Evolutionary conservation across 2,888 invertebrate species (phyloP), one percentile per base, ranked within the genome.

Genomic region (Dolichomitus sp.): DNA sequence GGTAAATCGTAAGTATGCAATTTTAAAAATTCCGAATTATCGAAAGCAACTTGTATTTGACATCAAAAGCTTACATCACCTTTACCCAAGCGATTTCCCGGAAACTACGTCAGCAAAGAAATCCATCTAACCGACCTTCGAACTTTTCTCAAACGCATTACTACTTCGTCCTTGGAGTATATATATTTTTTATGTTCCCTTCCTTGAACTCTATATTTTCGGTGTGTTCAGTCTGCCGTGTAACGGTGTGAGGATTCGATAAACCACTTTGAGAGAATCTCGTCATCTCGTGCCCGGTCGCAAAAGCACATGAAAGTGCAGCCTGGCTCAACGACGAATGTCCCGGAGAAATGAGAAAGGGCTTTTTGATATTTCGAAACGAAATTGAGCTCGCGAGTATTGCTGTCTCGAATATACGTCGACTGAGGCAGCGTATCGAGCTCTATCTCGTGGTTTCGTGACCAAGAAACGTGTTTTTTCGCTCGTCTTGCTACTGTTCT

Each of bases 321-420:
- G 45, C 14, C 9, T 33, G 37, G 11, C 61, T n/a, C 17, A 19
- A 37, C n/a, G 52, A 74, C 74, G 42, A 77, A 63, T 33, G n/a
- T 30, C 14, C 33, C 48, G 14, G 19, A 54, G 57, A 30, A 40
- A 30, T 57, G 63, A 50, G 65, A 65, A 57, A 78, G 65, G 63
- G 72, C 68, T 68, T 73, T 70, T 74, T 79, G 45, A 72, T 72
- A 72, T 73, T 73, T 40, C 73, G 66, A 73, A 80, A 80, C 45
- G 61, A 73, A 68, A 80, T 80, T 80, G 79, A 45, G 27, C 65
- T 42, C 72, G 45, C 57, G 65, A 66, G 50, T 48, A 57, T 33
- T 19, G 42, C 57, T 45, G 57, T 27, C 27, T 45, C n/a, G 17
- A 11, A 45, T 57, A 19, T 57, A 66, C 19, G 23, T 30, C 33